phyloP scores from a whole-genome alignment of 1,140 invertebrate species.

The Phenacoccus solenopsis region DNA sequence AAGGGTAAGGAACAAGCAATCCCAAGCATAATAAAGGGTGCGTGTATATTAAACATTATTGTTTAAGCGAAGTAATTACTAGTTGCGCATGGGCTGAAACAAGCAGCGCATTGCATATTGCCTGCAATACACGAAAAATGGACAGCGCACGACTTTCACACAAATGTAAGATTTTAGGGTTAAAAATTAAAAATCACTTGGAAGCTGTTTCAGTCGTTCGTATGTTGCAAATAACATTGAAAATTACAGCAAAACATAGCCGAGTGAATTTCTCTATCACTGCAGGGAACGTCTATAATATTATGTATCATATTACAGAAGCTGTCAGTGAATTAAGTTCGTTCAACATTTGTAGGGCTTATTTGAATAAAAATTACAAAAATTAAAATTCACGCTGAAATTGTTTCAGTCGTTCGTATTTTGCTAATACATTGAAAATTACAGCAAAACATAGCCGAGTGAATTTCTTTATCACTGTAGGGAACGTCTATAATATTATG shows the following conservation, averaged over 20 bases:
- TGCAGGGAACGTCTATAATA: conserved; percentile 7
- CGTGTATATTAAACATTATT: no score
- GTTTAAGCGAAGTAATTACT: no score
- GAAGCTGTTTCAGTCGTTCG: not conserved
- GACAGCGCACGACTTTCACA: no score
- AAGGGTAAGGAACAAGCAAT: no score
- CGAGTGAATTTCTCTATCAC: not conserved
- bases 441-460: not conserved
- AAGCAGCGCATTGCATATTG: no score
- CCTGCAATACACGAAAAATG: no score
- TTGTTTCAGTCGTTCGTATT: not conserved
- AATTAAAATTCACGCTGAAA: not conserved
- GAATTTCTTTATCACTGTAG: not conserved
- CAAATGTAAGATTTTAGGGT: no score
- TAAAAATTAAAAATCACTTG: no score
- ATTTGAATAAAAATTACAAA: not conserved
- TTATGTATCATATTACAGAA: conserved; percentile 7
- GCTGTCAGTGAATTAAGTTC: conserved; percentile 1
- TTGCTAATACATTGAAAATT: not conserved
- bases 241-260: not conserved
- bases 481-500: conserved; percentile 7
- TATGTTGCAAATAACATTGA: not conserved
- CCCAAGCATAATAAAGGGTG: no score
- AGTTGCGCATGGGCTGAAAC: no score
- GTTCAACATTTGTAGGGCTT: not conserved